These are phyloP conservation scores for Eupristina koningsbergeri DNA, from an alignment of 1,140 invertebrate species.

Conservation along the genomic window DNA sequence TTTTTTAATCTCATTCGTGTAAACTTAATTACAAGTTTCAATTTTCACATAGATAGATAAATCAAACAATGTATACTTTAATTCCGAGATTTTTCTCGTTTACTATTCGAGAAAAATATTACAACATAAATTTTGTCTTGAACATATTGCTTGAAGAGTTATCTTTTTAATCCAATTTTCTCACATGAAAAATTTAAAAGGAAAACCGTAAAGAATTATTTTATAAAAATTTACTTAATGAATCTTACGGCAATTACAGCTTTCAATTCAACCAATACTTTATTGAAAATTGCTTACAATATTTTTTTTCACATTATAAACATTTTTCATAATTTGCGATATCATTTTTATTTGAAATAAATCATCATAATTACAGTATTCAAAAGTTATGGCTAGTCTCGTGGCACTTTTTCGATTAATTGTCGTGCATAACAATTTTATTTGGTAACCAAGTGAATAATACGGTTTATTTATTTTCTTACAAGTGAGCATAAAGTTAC, in stretches of 20 bases:
- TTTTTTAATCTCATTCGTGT: no score
- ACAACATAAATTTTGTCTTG: background rate
- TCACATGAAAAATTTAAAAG: conserved; percentile 4
- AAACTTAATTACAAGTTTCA: no score
- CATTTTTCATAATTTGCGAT: background rate
- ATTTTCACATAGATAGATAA: background rate
- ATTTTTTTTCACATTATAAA: background rate
- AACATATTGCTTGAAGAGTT: background rate
- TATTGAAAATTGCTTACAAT: background rate
- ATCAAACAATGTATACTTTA: background rate
- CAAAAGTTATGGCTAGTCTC: background rate
- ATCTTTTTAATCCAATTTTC: conserved; percentile 14
- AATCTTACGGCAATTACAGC: background rate
- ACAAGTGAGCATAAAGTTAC: background rate
- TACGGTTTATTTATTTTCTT: background rate
- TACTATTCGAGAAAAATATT: background rate
- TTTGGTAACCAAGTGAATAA: background rate
- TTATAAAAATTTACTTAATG: background rate
- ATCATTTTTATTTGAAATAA: background rate
- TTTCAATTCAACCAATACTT: background rate
- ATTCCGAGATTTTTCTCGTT: background rate
- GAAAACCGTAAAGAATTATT: background rate
- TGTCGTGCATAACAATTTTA: conserved; percentile 1
- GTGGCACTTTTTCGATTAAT: background rate
- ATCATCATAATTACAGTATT: background rate